A percentile compares a stretch with the other conserved stretches of the same genome.
Evolutionary conservation across 2,888 invertebrate species (phyloP).

Genomic region (Gerosis bhagava): DNA sequence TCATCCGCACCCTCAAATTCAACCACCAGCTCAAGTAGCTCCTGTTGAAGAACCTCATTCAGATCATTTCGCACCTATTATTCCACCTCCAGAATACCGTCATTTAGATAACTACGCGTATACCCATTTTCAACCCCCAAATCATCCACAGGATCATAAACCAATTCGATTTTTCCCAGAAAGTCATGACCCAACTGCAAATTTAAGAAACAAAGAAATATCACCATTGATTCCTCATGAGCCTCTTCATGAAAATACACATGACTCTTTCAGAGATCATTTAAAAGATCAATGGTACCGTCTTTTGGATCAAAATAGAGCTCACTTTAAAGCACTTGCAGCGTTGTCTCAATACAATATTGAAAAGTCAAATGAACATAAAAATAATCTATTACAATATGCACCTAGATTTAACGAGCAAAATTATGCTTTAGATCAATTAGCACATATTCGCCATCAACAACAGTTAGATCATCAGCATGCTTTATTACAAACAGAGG

Average conservation of each 20-base stretch:
- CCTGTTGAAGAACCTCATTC: constrained; percentile 5
- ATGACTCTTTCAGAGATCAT: constrained; percentile 6
- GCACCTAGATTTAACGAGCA: constrained; percentile 50
- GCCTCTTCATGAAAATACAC: neutral
- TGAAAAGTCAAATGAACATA: neutral
- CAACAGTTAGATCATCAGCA: constrained; percentile 47
- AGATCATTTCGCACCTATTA: constrained; percentile 1
- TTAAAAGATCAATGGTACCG: constrained; percentile 33
- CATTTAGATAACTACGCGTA: constrained; percentile 3
- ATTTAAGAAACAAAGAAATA: neutral
- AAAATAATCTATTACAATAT: constrained; percentile 39
- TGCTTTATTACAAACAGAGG: constrained; percentile 46
- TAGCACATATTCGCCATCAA: constrained; percentile 38
- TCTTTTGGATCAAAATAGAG: constrained; percentile 31
- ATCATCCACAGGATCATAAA: neutral
- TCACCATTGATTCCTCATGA: neutral
- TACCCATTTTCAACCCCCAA: neutral
- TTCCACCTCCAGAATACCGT: constrained; percentile 9
- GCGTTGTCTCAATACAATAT: neutral
- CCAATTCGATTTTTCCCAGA: constrained; percentile 6
- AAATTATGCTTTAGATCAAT: constrained; percentile 46
- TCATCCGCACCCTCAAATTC: neutral
- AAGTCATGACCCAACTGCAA: neutral
- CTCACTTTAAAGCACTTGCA: constrained; percentile 28
- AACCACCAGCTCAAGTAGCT: too few relatives aligned